A percentile compares a stretch with the other conserved stretches of the same genome.
Conservation (phyloP, 37 sponge, comb jelly and placozoan genomes). For the Haliclona indistincta region DNA sequence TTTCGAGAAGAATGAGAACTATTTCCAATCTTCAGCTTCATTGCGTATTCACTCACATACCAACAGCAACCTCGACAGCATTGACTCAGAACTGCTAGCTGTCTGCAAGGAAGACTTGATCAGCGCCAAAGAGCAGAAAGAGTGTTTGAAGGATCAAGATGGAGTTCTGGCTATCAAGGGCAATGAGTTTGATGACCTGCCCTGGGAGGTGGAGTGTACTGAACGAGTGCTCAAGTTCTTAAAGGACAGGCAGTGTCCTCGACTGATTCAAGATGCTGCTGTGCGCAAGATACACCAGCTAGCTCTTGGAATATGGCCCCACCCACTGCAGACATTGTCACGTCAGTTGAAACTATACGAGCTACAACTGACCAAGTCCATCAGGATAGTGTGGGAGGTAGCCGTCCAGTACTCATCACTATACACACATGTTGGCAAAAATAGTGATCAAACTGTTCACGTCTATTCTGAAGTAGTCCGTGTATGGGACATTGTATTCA, state of each 20-base stretch:
- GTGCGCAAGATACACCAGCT: slow-evolving; percentile 31
- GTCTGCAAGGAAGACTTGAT: too few species aligned
- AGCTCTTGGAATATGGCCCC: slow-evolving; percentile 57
- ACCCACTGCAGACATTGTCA: slow-evolving; percentile 9
- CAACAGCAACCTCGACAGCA: too few species aligned
- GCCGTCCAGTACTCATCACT: slow-evolving; percentile 72
- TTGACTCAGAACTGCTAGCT: too few species aligned
- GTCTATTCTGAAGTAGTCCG: slow-evolving; percentile 77
- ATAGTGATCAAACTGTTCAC: slow-evolving; percentile 5
- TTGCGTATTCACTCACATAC: too few species aligned
- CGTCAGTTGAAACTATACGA: slow-evolving; percentile 59
- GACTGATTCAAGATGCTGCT: slow-evolving; percentile 13
- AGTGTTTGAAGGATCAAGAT: neutral
- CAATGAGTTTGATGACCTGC: slow-evolving; percentile 38
- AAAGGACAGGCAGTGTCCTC: slow-evolving; percentile 33
- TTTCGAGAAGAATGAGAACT: neutral
- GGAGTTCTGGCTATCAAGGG: neutral
- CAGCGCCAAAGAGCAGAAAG: neutral
- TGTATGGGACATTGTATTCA: slow-evolving; percentile 68
- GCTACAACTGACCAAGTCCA: slow-evolving; percentile 42
- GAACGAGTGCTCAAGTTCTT: slow-evolving; percentile 54
- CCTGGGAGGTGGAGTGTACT: slow-evolving; percentile 89
- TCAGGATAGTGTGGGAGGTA: slow-evolving; percentile 72
- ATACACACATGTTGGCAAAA: slow-evolving; percentile 18
- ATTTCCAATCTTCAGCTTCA: too few species aligned